Percentiles rank a stretch among this genome's conserved stretches.
phyloP scores from a whole-genome alignment of 2,888 invertebrate genomes.

The Metacarcinus magister region DNA sequence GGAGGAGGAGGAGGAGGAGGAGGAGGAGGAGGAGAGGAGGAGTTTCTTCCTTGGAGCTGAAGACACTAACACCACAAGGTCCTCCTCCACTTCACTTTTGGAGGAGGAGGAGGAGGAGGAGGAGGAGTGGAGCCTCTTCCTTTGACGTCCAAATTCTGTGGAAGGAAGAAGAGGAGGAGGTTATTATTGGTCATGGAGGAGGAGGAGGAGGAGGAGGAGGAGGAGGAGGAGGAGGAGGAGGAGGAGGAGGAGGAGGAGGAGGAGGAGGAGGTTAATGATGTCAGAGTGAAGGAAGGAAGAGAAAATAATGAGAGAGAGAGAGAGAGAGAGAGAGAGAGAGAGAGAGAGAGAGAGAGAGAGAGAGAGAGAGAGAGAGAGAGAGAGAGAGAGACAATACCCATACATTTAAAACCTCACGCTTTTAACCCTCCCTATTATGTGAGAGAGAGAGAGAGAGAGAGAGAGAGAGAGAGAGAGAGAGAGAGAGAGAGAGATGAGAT shows the following conservation, averaged over 20 bases:
- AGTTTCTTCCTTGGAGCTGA: neutral
- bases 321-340: neutral
- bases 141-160: neutral
- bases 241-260: neutral
- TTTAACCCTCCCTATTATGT: too few species aligned
- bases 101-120: neutral
- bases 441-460: neutral
- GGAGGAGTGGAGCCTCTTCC: conserved; percentile 33
- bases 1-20: neutral
- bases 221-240: neutral
- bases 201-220: neutral
- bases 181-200: neutral
- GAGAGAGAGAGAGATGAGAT: neutral
- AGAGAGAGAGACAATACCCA: neutral
- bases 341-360: neutral
- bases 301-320: neutral
- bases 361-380: conserved; percentile 7
- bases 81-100: neutral
- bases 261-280: neutral
- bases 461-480: neutral
- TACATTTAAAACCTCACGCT: too few species aligned
- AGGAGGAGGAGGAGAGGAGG: neutral
- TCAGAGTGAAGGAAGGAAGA: neutral
- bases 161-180: neutral
- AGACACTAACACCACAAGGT: neutral